A percentile compares a stretch with the other conserved stretches of the same genome.
Evolutionary conservation across 2,797 vertebrate genomes (phyloP).

Genomic region (Coregonus sp.): DNA sequence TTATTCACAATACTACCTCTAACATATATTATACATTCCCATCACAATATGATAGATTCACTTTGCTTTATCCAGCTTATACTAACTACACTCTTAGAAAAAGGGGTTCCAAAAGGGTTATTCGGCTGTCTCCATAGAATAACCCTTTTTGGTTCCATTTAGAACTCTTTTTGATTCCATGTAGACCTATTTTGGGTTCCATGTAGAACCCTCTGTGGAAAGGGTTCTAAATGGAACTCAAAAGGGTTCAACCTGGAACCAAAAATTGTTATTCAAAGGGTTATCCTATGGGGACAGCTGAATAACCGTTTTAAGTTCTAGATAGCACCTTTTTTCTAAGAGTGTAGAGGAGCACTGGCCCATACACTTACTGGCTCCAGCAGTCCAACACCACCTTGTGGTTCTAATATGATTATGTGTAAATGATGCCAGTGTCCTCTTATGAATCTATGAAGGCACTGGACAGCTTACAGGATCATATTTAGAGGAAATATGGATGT

Average conservation of each 20-base stretch:
- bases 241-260: too few species aligned
- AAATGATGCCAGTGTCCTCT: conserved; percentile 45
- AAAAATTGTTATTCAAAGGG: too few species aligned
- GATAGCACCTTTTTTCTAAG: too few species aligned
- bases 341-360: conserved; percentile 44
- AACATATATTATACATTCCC: neutral
- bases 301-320: too few species aligned
- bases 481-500: neutral
- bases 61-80: conserved; percentile 12
- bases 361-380: conserved; percentile 45
- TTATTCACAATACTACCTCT: conserved; percentile 18
- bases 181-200: too few species aligned
- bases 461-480: conserved; percentile 23
- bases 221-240: too few species aligned
- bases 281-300: too few species aligned
- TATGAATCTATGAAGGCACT: conserved; percentile 68
- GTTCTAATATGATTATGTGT: conserved; percentile 24
- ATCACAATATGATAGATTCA: neutral
- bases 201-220: too few species aligned
- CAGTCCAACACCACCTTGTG: conserved; percentile 32
- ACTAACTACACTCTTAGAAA: neutral
- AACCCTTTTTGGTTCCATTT: too few species aligned
- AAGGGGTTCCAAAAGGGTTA: too few species aligned
- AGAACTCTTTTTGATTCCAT: too few species aligned
- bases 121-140: too few species aligned